Evolutionary conservation across 2,888 invertebrate genomes (phyloP).

Genomic region (Dione vanillae): DNA sequence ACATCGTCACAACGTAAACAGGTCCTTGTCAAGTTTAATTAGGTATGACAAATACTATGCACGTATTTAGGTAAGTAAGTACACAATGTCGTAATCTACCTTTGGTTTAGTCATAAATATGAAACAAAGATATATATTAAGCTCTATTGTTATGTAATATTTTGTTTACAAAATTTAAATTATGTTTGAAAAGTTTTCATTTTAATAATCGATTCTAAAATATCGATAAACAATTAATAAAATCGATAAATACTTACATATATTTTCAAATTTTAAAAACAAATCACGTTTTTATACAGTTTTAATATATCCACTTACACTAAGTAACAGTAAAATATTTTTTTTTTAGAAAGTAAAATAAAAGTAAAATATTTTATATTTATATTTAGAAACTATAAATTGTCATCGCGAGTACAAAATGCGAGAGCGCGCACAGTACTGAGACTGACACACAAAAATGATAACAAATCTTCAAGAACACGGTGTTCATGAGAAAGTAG

Average conservation of each 20-base stretch:
- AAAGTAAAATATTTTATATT: background rate
- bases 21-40: background rate
- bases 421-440: slow-evolving; percentile 32
- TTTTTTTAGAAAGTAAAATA: background rate
- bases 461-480: slow-evolving; percentile 32
- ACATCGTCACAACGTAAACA: background rate
- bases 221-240: background rate
- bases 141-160: background rate
- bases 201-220: background rate
- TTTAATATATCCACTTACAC: background rate
- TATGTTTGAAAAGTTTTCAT: background rate
- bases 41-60: background rate
- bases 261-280: background rate
- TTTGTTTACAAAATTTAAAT: background rate
- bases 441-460: slow-evolving; percentile 15
- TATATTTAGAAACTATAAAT: background rate
- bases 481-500: slow-evolving; percentile 32
- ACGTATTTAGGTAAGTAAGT: background rate
- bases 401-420: slow-evolving; percentile 9
- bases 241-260: background rate
- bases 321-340: background rate
- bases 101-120: background rate
- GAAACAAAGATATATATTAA: background rate
- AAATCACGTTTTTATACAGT: background rate
- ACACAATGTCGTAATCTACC: background rate